Conservation (phyloP, 2,888 invertebrate genomes). For the Escarpia spicata region DNA sequence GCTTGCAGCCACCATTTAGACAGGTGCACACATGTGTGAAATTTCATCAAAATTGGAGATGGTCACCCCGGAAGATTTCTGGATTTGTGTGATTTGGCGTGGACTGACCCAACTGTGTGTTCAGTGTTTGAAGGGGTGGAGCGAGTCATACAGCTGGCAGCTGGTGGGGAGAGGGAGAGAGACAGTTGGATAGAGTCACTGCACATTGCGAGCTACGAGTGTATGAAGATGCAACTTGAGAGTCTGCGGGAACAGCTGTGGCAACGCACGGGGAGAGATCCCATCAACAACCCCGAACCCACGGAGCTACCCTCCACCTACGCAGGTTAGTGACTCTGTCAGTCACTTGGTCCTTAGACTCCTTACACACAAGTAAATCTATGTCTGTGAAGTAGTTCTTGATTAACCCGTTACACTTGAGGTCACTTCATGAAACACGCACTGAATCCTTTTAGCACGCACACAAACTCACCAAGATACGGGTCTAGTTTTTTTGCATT, state of each 20-base stretch:
- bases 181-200: conserved; percentile 87
- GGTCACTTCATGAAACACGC: too few relatives aligned
- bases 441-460: too few relatives aligned
- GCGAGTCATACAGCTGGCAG: conserved; percentile 81
- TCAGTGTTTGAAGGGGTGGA: conserved; percentile 72
- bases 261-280: conserved; percentile 59
- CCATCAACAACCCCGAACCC: conserved; percentile 46
- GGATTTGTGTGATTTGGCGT: neutral
- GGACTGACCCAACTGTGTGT: conserved; percentile 27
- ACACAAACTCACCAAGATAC: too few relatives aligned
- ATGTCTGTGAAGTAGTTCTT: too few relatives aligned
- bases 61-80: too few relatives aligned
- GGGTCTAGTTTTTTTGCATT: too few relatives aligned
- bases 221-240: conserved; percentile 79
- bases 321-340: neutral
- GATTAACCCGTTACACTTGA: too few relatives aligned
- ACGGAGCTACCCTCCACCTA: conserved; percentile 14
- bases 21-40: neutral
- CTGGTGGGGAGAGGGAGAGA: conserved; percentile 82
- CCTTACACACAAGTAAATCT: too few relatives aligned
- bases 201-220: conserved; percentile 84
- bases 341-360: too few relatives aligned
- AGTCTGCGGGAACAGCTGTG: conserved; percentile 63
- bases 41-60: neutral
- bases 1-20: too few relatives aligned